These are phyloP conservation scores for Triplophysa tibetana DNA, from an alignment of 2,113 vertebrate species.

Conservation along the genomic window DNA sequence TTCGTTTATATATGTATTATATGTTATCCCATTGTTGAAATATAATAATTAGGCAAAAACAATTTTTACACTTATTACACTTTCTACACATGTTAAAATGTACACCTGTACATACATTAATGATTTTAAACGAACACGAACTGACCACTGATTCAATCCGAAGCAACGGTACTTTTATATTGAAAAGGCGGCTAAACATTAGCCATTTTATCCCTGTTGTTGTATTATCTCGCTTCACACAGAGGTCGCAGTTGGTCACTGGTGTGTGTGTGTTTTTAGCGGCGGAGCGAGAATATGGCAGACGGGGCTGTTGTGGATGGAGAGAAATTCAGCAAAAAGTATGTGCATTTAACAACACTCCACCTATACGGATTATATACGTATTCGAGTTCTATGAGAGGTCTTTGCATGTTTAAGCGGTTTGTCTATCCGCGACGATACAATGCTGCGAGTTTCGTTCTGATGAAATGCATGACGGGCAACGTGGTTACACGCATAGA, in stretches of 20 bases:
- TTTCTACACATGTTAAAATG: no score
- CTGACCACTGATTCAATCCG: not conserved
- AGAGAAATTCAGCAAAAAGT: slow-evolving; percentile 80
- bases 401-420: not conserved
- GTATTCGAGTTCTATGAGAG: not conserved
- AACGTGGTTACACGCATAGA: not conserved
- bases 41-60: no score
- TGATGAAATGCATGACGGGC: not conserved
- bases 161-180: not conserved
- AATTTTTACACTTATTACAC: no score
- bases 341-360: slow-evolving; percentile 17
- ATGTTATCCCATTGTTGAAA: no score
- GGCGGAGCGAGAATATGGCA: slow-evolving; percentile 68
- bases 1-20: not conserved
- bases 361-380: not conserved
- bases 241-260: not conserved
- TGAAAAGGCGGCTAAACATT: not conserved
- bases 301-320: slow-evolving; percentile 66
- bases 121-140: not conserved
- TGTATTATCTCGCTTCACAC: not conserved
- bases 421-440: not conserved
- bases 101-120: no score
- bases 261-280: not conserved
- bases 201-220: not conserved
- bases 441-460: not conserved